Evolutionary conservation across 35 echinoderm and acorn worm species (phyloP).

Genomic region (Hemicentrotus pulcherrimus): DNA sequence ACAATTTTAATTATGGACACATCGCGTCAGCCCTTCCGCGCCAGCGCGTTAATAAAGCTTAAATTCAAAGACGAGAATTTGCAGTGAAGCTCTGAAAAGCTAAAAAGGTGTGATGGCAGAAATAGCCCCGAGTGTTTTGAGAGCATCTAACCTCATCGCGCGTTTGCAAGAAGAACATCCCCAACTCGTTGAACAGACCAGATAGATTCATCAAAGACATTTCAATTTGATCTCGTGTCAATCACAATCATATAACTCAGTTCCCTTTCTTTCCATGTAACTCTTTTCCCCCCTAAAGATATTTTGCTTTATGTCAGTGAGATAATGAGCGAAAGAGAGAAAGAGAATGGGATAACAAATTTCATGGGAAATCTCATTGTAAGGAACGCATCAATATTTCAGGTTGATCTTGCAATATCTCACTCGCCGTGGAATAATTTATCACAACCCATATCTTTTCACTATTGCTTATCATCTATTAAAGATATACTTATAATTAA

Average conservation of each 20-base stretch:
- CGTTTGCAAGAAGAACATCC: constrained; percentile 12
- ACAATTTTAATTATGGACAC: constrained; percentile 19
- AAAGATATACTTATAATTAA: too few relatives aligned
- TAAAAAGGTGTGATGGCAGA: constrained; percentile 4
- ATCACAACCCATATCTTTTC: background rate
- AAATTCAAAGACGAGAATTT: constrained; percentile 19
- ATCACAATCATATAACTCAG: constrained; percentile 12
- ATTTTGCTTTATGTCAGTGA: background rate
- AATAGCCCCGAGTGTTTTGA: constrained; percentile 32
- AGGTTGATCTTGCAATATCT: background rate
- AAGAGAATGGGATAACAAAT: background rate
- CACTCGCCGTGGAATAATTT: background rate
- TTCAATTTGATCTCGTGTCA: constrained; percentile 18
- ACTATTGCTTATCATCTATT: too few relatives aligned
- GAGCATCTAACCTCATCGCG: background rate
- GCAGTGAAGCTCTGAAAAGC: background rate
- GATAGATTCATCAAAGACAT: constrained; percentile 3
- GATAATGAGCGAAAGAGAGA: background rate
- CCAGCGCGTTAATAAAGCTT: constrained; percentile 6
- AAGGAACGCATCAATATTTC: background rate
- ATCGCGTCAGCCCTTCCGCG: background rate
- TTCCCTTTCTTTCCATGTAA: background rate
- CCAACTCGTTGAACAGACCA: constrained; percentile 9
- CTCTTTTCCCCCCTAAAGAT: background rate
- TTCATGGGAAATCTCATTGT: background rate